A percentile compares a stretch with the other conserved stretches of the same genome.
Evolutionary conservation across 2,888 invertebrate species (phyloP).

Genomic region (Tricholauxania praeusta): DNA sequence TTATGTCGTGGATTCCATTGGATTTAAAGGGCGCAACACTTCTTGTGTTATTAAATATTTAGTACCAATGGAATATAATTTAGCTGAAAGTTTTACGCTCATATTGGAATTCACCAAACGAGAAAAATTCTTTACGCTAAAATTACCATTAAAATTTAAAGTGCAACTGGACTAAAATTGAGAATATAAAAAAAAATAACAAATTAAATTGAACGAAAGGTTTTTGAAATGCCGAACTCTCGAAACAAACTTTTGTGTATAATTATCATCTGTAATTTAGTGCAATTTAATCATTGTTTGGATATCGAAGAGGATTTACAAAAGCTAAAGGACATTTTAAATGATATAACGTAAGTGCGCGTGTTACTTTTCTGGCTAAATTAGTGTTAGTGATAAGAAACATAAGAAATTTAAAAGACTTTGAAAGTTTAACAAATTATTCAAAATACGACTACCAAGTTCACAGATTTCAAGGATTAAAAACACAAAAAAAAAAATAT

Average conservation of each 20-base stretch:
- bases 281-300: not conserved
- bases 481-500: no score
- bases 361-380: no score
- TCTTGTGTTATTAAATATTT: not conserved
- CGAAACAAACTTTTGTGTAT: not conserved
- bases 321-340: not conserved
- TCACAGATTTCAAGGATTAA: no score
- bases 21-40: not conserved
- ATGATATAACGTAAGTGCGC: not conserved
- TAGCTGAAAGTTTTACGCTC: not conserved
- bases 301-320: not conserved
- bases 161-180: not conserved
- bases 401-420: no score
- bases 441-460: no score
- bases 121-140: not conserved
- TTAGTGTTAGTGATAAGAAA: no score
- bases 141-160: not conserved
- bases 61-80: conserved; percentile 12
- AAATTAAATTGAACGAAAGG: not conserved
- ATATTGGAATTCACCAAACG: not conserved
- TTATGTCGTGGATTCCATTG: not conserved
- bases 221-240: conserved; percentile 1
- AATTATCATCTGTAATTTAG: not conserved
- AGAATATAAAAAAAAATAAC: not conserved
- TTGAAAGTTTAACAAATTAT: no score